These are phyloP conservation scores for Dasypus novemcinctus DNA, from an alignment of 2,113 vertebrate species.

Conservation along the genomic window DNA sequence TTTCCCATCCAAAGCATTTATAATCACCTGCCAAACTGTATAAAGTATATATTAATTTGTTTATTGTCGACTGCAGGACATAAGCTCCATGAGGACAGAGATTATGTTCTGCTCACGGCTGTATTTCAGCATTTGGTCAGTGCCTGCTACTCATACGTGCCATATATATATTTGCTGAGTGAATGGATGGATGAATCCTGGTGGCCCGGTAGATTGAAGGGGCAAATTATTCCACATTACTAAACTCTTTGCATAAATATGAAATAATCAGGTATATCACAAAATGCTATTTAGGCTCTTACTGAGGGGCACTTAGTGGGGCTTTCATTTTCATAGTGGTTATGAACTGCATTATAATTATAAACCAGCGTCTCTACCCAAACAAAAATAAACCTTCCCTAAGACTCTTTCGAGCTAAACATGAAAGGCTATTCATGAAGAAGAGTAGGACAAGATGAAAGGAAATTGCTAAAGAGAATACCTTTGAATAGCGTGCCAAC, in stretches of 20 bases:
- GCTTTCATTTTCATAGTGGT: slow-evolving; percentile 40
- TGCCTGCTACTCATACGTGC: not conserved
- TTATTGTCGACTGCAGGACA: not conserved
- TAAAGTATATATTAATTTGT: not conserved
- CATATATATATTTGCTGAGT: not conserved
- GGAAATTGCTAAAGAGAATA: slow-evolving; percentile 9
- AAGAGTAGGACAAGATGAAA: slow-evolving; percentile 65
- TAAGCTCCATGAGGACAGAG: not conserved
- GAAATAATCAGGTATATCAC: slow-evolving; percentile 12
- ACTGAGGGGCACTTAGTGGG: not conserved
- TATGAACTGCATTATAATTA: slow-evolving; percentile 9
- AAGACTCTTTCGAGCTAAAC: slow-evolving; percentile 52
- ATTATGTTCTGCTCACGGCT: not conserved
- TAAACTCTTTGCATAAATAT: not conserved
- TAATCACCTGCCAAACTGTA: not conserved
- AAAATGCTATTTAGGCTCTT: slow-evolving; percentile 14
- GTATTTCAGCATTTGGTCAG: not conserved
- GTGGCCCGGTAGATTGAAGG: not conserved
- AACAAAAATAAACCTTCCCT: slow-evolving; percentile 74
- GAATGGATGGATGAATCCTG: not conserved
- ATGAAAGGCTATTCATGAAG: slow-evolving; percentile 59
- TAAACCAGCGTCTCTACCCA: not conserved
- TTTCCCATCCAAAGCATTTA: not conserved
- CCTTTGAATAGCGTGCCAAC: slow-evolving; percentile 69
- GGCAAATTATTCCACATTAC: not conserved